Conservation (phyloP, 2,888 invertebrate genomes). For the Hydrotaea diabolus region DNA sequence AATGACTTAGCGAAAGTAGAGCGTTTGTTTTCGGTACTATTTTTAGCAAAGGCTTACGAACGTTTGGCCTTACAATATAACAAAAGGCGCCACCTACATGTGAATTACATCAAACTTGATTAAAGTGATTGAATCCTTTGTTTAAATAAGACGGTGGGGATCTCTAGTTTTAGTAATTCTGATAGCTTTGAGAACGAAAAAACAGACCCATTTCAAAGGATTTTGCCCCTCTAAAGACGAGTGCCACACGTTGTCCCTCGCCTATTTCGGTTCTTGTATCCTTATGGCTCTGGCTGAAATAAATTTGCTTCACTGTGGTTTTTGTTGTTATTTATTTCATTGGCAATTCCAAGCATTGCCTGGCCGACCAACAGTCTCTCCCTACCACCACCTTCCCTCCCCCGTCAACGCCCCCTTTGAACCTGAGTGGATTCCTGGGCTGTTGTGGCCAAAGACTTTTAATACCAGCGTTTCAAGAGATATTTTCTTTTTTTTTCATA, state of each 20-base stretch:
- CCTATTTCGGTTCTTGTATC: neutral
- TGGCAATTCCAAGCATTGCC: slow-evolving; percentile 25
- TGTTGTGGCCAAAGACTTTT: slow-evolving; percentile 56
- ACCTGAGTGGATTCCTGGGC: slow-evolving; percentile 23
- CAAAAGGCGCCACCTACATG: too few relatives aligned
- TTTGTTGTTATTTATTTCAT: slow-evolving; percentile 45
- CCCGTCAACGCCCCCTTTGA: neutral
- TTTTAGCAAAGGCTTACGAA: too few relatives aligned
- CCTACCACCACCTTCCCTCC: neutral
- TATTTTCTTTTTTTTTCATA: neutral
- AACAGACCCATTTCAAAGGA: neutral
- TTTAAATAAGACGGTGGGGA: too few relatives aligned
- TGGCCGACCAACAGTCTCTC: neutral
- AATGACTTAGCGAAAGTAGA: too few relatives aligned
- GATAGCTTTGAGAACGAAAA: too few relatives aligned
- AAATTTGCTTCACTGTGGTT: neutral
- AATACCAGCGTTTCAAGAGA: neutral
- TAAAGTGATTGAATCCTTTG: too few relatives aligned
- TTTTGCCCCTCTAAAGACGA: neutral
- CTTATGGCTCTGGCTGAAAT: slow-evolving; percentile 22
- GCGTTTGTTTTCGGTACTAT: too few relatives aligned
- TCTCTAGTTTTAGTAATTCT: too few relatives aligned
- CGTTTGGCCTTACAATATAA: too few relatives aligned
- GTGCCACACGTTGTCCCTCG: neutral
- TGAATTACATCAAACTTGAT: too few relatives aligned